Conservation (phyloP, 1,140 invertebrate species). For the Copidosoma floridanum region DNA sequence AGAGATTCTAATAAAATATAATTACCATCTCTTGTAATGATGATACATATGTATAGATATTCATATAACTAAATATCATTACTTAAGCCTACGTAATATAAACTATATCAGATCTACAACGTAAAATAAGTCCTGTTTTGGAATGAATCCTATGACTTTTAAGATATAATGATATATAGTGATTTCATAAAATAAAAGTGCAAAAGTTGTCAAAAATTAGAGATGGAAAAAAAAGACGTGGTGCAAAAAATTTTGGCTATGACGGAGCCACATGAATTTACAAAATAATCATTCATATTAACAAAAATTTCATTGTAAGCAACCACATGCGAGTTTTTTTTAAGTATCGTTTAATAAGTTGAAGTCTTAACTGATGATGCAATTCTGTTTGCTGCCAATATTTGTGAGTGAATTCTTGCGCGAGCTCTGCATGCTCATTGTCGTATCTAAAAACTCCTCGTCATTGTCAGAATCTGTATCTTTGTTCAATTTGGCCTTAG, state of each 20-base stretch:
- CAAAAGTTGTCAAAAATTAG: neutral
- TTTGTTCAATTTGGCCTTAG: conserved; percentile 27
- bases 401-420: conserved; percentile 46
- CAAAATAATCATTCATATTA: neutral
- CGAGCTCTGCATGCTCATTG: conserved; percentile 42
- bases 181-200: neutral
- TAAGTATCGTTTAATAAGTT: neutral
- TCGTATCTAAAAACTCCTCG: conserved; percentile 54
- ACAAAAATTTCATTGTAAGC: too few relatives aligned
- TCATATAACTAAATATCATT: neutral
- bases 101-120: conserved; percentile 15
- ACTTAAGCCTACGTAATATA: conserved; percentile 11
- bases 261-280: neutral
- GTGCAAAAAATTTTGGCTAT: neutral
- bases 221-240: neutral
- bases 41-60: neutral
- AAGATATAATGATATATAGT: neutral
- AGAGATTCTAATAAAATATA: too few relatives aligned
- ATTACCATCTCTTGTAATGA: neutral
- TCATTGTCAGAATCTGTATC: conserved; percentile 49
- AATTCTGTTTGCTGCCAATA: conserved; percentile 40
- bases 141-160: neutral
- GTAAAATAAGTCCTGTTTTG: conserved; percentile 10
- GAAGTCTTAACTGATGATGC: conserved; percentile 41
- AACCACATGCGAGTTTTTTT: too few relatives aligned